Evolutionary conservation across 2,113 vertebrate species (phyloP).

Genomic region (Condylura cristata): DNA sequence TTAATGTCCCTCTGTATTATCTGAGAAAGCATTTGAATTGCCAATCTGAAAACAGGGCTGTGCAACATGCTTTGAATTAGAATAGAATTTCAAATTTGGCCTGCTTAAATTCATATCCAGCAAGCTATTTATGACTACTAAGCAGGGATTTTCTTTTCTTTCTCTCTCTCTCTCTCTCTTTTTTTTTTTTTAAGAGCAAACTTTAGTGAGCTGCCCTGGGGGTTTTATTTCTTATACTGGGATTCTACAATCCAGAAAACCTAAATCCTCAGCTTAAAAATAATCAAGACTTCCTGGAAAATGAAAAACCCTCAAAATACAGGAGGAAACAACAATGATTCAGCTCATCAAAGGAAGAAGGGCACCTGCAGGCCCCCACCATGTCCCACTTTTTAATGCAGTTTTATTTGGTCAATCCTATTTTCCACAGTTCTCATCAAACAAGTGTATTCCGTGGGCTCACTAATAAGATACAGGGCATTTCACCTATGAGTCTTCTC

Average conservation of each 20-base stretch:
- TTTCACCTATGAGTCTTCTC: not conserved
- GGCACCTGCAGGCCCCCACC: not conserved
- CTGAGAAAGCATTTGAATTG: constrained; percentile 70
- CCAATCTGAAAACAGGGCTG: constrained; percentile 61
- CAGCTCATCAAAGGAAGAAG: not conserved
- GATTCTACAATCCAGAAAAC: constrained; percentile 53
- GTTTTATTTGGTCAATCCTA: not conserved
- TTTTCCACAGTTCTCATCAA: not conserved
- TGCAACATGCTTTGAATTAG: constrained; percentile 73
- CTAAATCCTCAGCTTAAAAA: constrained; percentile 54
- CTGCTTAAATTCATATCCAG: constrained; percentile 73
- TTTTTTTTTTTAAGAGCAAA: constrained; percentile 40
- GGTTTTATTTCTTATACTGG: constrained; percentile 8
- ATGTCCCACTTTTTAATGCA: not conserved
- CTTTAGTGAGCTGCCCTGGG: constrained; percentile 48
- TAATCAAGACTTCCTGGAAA: constrained; percentile 26
- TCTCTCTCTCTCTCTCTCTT: not conserved
- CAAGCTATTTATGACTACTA: constrained; percentile 70
- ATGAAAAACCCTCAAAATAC: not conserved
- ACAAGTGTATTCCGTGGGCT: not conserved
- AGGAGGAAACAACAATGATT: not conserved
- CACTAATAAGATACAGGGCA: not conserved
- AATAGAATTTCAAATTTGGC: constrained; percentile 79
- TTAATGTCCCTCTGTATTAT: constrained; percentile 68
- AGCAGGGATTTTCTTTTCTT: not conserved